phyloP scores from a whole-genome alignment of 37 sponge, comb jelly and placozoan genomes.

The Cladorhizidae sp. region DNA sequence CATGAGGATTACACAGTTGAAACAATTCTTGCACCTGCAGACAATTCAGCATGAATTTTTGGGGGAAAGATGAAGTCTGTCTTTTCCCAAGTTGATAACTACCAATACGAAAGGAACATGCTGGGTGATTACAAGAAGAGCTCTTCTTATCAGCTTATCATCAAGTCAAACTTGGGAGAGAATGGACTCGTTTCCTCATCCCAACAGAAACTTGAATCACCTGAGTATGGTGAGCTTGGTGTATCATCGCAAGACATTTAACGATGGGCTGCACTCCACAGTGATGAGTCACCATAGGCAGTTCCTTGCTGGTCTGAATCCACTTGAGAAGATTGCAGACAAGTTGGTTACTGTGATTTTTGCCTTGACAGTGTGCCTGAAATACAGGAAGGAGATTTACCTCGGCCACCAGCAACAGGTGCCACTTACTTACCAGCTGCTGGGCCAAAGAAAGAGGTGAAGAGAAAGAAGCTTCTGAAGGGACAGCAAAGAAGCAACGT shows the following conservation, averaged over 20 bases:
- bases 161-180: constrained; percentile 49
- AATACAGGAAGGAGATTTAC: constrained; percentile 58
- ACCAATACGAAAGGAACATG: constrained; percentile 71
- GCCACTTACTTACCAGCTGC: no score
- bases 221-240: constrained; percentile 41
- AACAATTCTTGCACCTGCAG: constrained; percentile 21
- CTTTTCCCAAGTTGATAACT: constrained; percentile 59
- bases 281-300: constrained; percentile 62
- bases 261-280: constrained; percentile 12
- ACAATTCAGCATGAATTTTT: constrained; percentile 48
- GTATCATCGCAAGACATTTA: constrained; percentile 46
- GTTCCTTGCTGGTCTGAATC: constrained; percentile 47
- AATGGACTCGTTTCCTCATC: background rate
- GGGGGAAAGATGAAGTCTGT: constrained; percentile 76
- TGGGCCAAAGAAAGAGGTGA: no score
- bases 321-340: constrained; percentile 46
- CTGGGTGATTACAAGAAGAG: constrained; percentile 49
- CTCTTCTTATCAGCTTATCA: constrained; percentile 60
- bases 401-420: constrained; percentile 55
- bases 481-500: no score
- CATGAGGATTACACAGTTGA: background rate
- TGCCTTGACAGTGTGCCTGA: constrained; percentile 67
- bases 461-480: no score
- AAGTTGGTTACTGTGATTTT: constrained; percentile 68
- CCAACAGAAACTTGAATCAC: background rate